Evolutionary conservation across 2,113 vertebrate genomes (phyloP), one percentile per base, ranked within the genome.

Genomic region (Amblyornis subalaris): DNA sequence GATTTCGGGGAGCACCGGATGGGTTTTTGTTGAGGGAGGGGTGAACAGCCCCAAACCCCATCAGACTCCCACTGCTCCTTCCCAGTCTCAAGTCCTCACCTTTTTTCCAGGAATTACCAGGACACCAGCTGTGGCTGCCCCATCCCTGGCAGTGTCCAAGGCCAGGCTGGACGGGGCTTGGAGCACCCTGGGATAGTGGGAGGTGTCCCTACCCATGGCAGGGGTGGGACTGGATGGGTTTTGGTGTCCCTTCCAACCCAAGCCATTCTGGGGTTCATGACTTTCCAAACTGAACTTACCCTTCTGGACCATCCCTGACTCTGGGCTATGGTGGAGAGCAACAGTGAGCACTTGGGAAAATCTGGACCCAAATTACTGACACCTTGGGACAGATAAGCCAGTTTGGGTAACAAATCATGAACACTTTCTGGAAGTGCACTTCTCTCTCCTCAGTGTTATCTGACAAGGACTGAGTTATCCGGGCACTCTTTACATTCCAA

Each of bases 1-100:
- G 47, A 15, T 78, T 57, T 61, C 0, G 0, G 47, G 65, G 23
- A 1, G 60, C 29, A 60, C 35, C 42, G 40, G 8, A 0, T 60
- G 65, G 45, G 45, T 5, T 78, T 77, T 47, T 9, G 5, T 10
- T 29, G n/a, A 26, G 0, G 5, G 44, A 26, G 9, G 33, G 33
- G 14, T 28, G 53, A n/a, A 16, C 55, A 85, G 54, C 28, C 16
- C 53, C 0, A 1, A 28, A 38, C 26, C 50, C 45, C 7, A 1
- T 9, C 1, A 0, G 5, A 15, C 3, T 87, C 38, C 33, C 28
- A 23, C 17, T 40, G 66, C 28, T 71, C 80, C 47, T 24, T 79
- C 38, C 22, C 6, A 10, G 33, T 8, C 44, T 64, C 16, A 67
- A 75, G 9, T 23, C 36, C 18, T 69, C 77, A 47, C 9, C n/a